These are phyloP conservation scores for Planococcus citri DNA, from an alignment of 1,140 invertebrate species.

Conservation along the genomic window DNA sequence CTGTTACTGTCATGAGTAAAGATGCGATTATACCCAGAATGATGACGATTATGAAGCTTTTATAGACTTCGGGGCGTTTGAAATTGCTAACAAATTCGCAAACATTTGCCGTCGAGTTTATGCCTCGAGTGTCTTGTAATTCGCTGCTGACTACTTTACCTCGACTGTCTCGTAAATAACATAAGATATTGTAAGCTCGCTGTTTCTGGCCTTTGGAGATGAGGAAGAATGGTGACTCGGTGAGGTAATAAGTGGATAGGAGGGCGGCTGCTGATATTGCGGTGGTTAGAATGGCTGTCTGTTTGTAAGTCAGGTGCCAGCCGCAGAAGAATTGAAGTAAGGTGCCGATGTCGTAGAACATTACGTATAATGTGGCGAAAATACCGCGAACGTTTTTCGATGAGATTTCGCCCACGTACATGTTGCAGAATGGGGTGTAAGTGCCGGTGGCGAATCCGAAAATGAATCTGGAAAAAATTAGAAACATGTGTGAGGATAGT, in stretches of 20 bases:
- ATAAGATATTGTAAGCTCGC: slow-evolving; percentile 48
- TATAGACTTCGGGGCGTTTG: background rate
- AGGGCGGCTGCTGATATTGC: slow-evolving; percentile 47
- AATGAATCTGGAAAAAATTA: background rate
- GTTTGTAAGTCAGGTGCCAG: slow-evolving; percentile 51
- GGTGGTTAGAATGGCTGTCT: slow-evolving; percentile 50
- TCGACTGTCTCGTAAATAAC: slow-evolving; percentile 23
- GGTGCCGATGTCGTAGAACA: slow-evolving; percentile 65
- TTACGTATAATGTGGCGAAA: slow-evolving; percentile 61
- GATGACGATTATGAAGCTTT: background rate
- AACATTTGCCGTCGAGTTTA: background rate
- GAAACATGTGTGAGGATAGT: background rate
- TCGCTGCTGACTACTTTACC: background rate
- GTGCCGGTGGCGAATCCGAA: background rate
- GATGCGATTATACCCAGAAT: background rate
- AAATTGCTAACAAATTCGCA: background rate
- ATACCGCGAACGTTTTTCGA: slow-evolving; percentile 26
- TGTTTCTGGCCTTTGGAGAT: slow-evolving; percentile 43
- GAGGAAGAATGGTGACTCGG: slow-evolving; percentile 64
- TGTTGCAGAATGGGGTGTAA: background rate
- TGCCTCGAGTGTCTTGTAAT: background rate
- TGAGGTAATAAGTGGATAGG: slow-evolving; percentile 55
- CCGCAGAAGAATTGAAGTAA: slow-evolving; percentile 62
- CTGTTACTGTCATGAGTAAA: background rate
- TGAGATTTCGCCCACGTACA: slow-evolving; percentile 27